Evolutionary conservation across 2,888 invertebrate genomes (phyloP).

Genomic region (Pyrrhosoma nymphula): DNA sequence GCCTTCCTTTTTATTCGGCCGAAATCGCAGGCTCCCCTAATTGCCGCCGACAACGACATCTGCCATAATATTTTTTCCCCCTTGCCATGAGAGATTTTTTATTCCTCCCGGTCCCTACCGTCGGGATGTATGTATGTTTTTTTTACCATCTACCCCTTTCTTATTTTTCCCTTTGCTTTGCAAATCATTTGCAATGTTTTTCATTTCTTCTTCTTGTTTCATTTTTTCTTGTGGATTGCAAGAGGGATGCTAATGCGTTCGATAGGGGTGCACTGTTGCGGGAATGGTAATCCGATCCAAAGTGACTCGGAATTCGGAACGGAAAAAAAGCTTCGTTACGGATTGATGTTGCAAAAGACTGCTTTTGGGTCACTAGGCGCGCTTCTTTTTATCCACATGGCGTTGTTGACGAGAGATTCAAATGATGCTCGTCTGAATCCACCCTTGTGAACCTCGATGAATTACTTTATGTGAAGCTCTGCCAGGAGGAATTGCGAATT

Average conservation of each 20-base stretch:
- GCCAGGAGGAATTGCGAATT: background rate
- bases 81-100: background rate
- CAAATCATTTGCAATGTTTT: background rate
- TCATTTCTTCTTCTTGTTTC: background rate
- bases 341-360: background rate
- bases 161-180: background rate
- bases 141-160: background rate
- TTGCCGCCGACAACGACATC: background rate
- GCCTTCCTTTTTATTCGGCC: background rate
- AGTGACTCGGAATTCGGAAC: background rate
- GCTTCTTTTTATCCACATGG: background rate
- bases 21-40: background rate
- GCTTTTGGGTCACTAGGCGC: background rate
- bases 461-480: background rate
- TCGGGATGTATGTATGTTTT: background rate
- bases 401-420: background rate
- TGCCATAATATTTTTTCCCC: background rate
- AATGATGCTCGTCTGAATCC: background rate
- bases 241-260: background rate
- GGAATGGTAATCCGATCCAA: background rate
- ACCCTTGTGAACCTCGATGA: background rate
- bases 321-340: background rate
- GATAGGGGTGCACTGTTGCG: background rate
- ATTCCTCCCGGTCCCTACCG: background rate
- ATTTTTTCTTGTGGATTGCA: background rate